Evolutionary conservation across 2,888 invertebrate genomes (phyloP).

Genomic region (Nemurella pictetii): DNA sequence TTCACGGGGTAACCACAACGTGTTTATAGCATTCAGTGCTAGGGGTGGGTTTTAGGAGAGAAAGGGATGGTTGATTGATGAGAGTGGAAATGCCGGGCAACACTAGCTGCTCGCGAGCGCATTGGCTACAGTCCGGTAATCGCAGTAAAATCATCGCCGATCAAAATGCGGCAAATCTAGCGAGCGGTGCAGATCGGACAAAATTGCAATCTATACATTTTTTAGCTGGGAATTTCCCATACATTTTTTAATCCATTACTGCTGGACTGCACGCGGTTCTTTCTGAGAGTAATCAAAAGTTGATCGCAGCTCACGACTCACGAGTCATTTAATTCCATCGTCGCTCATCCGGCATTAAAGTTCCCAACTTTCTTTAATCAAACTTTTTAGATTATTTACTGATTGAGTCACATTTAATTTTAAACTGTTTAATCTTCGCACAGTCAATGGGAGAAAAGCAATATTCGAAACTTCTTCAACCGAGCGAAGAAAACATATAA

Average conservation of each 20-base stretch:
- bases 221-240: background rate
- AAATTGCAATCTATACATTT: background rate
- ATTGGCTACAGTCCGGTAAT: background rate
- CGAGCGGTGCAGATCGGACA: background rate
- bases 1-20: conserved; percentile 20
- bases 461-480: background rate
- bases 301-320: background rate
- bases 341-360: background rate
- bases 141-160: background rate
- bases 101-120: background rate
- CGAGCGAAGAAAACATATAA: background rate
- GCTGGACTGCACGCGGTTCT: background rate
- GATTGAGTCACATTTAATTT: background rate
- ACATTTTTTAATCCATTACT: background rate
- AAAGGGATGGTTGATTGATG: conserved; percentile 3
- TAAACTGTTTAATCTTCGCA: background rate
- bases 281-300: background rate
- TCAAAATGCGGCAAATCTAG: background rate
- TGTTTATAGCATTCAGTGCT: conserved; percentile 6
- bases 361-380: background rate
- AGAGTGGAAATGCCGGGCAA: background rate
- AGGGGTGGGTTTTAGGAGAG: background rate
- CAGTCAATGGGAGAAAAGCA: background rate
- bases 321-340: background rate
- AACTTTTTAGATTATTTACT: background rate